Conservation (phyloP, 2,888 invertebrate species). For the Caenorhabditis plicata region DNA sequence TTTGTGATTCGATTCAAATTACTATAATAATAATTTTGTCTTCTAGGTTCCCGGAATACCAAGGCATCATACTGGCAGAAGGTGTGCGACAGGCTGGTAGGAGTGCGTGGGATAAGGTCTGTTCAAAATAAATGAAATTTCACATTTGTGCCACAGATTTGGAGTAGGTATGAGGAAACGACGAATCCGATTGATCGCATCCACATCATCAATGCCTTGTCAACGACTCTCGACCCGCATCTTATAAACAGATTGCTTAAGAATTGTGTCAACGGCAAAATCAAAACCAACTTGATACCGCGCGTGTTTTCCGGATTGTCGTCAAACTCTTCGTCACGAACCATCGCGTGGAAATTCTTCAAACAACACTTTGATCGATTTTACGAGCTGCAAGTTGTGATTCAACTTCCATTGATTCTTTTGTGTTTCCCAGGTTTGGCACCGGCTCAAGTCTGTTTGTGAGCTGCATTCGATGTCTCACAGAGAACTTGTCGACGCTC, state of each 20-base stretch:
- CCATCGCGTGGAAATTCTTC: conserved; percentile 47
- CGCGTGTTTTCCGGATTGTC: conserved; percentile 32
- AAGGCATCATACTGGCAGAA: conserved; percentile 45
- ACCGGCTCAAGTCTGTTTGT: conserved; percentile 39
- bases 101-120: conserved; percentile 45
- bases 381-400: conserved; percentile 26
- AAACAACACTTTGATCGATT: conserved; percentile 38
- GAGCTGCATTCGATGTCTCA: conserved; percentile 34
- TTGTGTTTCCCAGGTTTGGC: conserved; percentile 37
- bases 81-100: conserved; percentile 46
- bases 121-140: background rate
- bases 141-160: conserved; percentile 6
- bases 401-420: background rate
- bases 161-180: conserved; percentile 17
- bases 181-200: conserved; percentile 39
- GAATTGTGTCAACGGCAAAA: conserved; percentile 40
- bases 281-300: conserved; percentile 45
- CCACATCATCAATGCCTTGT: conserved; percentile 41
- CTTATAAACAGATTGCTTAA: conserved; percentile 39
- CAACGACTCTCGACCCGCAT: conserved; percentile 36
- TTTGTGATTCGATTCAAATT: conserved; percentile 6
- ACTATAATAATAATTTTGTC: background rate
- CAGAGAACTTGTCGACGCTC: conserved; percentile 44
- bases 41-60: conserved; percentile 35
- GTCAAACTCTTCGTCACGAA: conserved; percentile 26